Base-by-base conservation (phyloP, 2,797 vertebrate genomes). In the Clangula hyemalis region DNA sequence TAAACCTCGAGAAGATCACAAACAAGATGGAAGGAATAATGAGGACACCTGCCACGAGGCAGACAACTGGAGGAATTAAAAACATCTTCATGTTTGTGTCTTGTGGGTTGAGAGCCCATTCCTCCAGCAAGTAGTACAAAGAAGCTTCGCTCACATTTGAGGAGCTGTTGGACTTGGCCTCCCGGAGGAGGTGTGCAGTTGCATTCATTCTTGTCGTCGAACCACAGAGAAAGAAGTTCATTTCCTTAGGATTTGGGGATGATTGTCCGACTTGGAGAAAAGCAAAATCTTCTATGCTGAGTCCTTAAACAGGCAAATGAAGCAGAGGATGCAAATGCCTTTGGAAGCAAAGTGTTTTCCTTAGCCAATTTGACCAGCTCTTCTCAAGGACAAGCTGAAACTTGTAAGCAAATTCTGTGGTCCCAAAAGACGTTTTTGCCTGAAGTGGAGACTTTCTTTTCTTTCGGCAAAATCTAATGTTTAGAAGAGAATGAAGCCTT, bases 11-110 rank as follows among this genome's bases (percentile, higher is more conserved):
- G 73, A 98, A 95, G 82, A 98, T 98, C 45, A 97, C 97, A 68
- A 97, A 96, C 53, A 98, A 89, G 92, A 98, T 97, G 56, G 97
- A 95, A 32, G 98, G 98, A 47, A 97, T 98, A 81, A 98, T 93
- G 80, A 98, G 66, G 75, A 94, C 72, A 13, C 97, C 97, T 27
- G 97, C 96, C 57, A 97, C 2, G 2, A 98, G 97, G 65, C 98
- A 98, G 85, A 98, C 28, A 47, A 97, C 89, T 47, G 98, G 98
- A 69, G 97, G 95, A 43, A 98, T 94, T 88, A 98, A 89, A 85
- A 98, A 96, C 64, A 98, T 96, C 62, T 96, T 97, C 62, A 95
- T 82, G 38, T 97, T 95, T 43, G 32, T 85, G 41, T 87, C 90
- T n/a, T 97, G 90, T n/a, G 95, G 89, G 57, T 70, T 68, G 66